These are phyloP conservation scores for Cottus gobio DNA, from an alignment of 2,113 vertebrate genomes.

Conservation along the genomic window DNA sequence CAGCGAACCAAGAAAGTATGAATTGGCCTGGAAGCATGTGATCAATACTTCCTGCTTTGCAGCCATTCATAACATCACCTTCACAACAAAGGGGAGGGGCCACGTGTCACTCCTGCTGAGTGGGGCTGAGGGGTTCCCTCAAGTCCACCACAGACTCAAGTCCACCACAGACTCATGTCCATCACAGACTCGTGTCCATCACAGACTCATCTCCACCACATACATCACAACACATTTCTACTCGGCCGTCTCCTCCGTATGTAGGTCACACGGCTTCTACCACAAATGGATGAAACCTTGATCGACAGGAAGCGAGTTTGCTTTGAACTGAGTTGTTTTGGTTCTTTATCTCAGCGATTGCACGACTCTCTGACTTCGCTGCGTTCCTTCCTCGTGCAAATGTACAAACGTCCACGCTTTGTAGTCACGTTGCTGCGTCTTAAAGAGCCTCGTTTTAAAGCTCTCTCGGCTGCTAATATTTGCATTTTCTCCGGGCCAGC, in stretches of 20 bases:
- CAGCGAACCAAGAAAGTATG: too few relatives aligned
- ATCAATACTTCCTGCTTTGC: background rate
- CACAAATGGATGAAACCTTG: conserved; percentile 32
- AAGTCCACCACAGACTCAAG: too few relatives aligned
- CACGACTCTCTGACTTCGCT: background rate
- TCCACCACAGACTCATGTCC: background rate
- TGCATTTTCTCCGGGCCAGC: conserved; percentile 29
- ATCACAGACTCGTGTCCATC: too few relatives aligned
- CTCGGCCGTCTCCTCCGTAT: conserved; percentile 25
- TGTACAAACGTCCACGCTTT: background rate
- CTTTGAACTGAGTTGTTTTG: conserved; percentile 22
- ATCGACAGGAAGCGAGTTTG: conserved; percentile 33
- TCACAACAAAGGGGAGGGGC: background rate
- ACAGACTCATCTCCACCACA: too few relatives aligned
- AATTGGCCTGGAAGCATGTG: background rate
- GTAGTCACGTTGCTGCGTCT: conserved; percentile 23
- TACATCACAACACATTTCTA: background rate
- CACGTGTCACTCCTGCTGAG: background rate
- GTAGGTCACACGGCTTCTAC: conserved; percentile 70
- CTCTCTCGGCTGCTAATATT: conserved; percentile 25
- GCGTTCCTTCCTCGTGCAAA: conserved; percentile 8
- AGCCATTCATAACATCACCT: background rate
- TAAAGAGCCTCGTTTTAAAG: background rate
- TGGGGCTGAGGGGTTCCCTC: background rate
- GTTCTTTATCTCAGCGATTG: conserved; percentile 17